Base-by-base conservation (phyloP, 1,140 invertebrate genomes). In the Brachionus asplanchnoidis region DNA sequence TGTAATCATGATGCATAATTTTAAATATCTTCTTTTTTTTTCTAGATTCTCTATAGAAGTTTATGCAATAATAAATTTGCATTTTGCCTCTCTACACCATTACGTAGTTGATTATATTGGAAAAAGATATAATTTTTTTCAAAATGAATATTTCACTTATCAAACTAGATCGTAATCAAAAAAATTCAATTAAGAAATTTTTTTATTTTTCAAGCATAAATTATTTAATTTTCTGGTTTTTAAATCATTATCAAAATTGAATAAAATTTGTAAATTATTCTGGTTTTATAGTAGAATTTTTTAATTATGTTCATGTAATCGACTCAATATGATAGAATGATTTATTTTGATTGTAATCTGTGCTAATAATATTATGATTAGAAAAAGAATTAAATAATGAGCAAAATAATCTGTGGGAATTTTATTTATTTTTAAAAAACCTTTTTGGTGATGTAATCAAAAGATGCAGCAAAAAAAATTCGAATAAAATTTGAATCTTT, bases 221-320 rank as follows among this genome's bases (percentile, higher is more conserved):
- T 8, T 60, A 23, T 60, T 60, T 20, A 3, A 86, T 86, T 84
- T 86, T 12, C 44, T 46, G 44, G 44, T 46, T 12, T 46, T 46
- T 46, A 3, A 46, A 12, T 36, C 32, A 36, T 28, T 3, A 28
- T 46, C 44, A 46, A 46, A 46, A 12, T n/a, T 46, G 11, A 46
- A 2, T 86, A 85, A 92, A 92, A 77, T 78, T 92, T 86, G 65
- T 91, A 40, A 92, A 92, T 88, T 92, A 92, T 88, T 85, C 14
- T 26, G 53, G 65, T 40, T 12, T 86, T 32, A 42, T 85, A 40
- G 56, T 23, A 20, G 9, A 20, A 60, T 20, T 60, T 60, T 9
- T 60, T 23, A 1, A 46, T 12, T 46, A 6, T 46, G 44, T n/a
- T 46, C 32, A 36, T 36, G 32, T 7, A 36, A 36, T 36, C 32